Evolutionary conservation across 2,113 vertebrate genomes (phyloP).

Genomic region (Lathamus discolor): DNA sequence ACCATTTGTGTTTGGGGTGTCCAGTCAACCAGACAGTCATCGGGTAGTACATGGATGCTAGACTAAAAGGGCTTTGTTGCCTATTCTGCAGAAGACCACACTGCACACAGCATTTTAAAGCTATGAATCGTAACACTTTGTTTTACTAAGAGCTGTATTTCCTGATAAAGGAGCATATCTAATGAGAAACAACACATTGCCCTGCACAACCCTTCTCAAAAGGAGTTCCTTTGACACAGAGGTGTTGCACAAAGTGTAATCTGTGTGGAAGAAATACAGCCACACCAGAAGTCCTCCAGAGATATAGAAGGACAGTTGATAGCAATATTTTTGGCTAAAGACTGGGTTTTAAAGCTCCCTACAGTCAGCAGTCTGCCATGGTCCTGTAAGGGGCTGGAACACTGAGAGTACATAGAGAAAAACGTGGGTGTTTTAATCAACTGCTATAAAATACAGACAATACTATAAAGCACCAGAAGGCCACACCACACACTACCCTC

Average conservation of each 20-base stretch:
- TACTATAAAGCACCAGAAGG: not conserved
- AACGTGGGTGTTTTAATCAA: not conserved
- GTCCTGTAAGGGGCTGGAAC: not conserved
- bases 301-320: not conserved
- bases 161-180: not conserved
- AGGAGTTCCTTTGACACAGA: not conserved
- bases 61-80: not conserved
- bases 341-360: not conserved
- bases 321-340: not conserved
- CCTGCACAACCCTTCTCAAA: not conserved
- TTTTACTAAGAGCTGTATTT: not conserved
- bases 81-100: not conserved
- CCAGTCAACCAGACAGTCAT: not conserved
- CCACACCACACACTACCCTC: not conserved
- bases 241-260: not conserved
- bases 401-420: not conserved
- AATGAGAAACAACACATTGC: not conserved
- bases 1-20: not conserved
- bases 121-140: not conserved
- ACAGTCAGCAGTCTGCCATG: not conserved
- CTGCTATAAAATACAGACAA: not conserved
- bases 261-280: not conserved
- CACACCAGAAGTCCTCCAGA: not conserved
- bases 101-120: not conserved
- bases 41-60: not conserved